Conservation (phyloP, 2,797 vertebrate species). For the Danio aesculapii region DNA sequence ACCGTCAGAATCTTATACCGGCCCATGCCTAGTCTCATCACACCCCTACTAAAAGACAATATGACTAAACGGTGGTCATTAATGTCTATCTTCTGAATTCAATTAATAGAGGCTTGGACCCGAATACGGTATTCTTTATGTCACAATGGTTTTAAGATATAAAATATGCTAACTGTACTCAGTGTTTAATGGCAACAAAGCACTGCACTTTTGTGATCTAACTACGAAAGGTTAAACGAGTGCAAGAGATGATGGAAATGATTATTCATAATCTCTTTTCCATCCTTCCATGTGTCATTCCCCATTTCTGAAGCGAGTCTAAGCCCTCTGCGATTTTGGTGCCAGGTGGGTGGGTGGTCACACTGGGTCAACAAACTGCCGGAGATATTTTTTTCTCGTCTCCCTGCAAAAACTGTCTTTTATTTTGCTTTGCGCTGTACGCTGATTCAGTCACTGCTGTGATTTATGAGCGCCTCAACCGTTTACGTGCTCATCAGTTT, state of each 20-base stretch:
- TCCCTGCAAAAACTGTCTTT: slow-evolving; percentile 6
- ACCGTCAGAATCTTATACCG: no score
- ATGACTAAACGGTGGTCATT: no score
- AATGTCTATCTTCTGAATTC: no score
- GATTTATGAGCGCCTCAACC: slow-evolving; percentile 18
- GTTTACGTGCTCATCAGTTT: slow-evolving; percentile 14
- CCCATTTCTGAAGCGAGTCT: slow-evolving; percentile 42
- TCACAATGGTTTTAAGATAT: no score
- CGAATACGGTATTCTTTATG: no score
- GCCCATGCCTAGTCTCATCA: no score
- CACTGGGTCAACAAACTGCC: background rate
- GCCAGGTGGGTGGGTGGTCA: slow-evolving; percentile 3
- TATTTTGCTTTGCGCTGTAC: slow-evolving; percentile 60
- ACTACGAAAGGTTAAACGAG: background rate
- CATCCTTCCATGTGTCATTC: background rate
- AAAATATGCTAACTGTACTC: no score
- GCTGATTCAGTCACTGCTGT: slow-evolving; percentile 68
- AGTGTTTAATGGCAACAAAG: no score
- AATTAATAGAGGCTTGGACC: no score
- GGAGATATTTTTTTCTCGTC: background rate
- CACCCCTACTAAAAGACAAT: no score
- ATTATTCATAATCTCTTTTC: slow-evolving; percentile 65
- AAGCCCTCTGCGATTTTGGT: slow-evolving; percentile 5
- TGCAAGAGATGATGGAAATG: slow-evolving; percentile 36
- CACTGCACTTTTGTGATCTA: background rate